Base-by-base conservation (phyloP, 2,797 vertebrate species). In the Hemibagrus guttatus region DNA sequence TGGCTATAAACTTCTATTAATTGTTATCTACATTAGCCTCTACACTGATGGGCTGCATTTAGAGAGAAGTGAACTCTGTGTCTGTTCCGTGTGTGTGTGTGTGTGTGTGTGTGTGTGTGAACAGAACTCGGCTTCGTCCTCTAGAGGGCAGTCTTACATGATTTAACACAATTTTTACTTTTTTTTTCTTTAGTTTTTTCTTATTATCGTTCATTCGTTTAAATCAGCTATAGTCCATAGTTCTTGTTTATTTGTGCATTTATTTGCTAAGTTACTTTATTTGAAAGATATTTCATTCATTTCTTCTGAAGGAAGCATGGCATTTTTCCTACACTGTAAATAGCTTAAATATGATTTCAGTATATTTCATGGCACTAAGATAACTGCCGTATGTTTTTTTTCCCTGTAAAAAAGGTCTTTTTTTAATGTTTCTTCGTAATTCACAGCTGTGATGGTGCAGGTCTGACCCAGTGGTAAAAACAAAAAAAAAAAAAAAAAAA, bases 341-440 rank as follows among this genome's bases (percentile, higher is more conserved):
- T 42, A 71, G 0, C 69, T 72, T 21, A 26, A 72, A 12, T 42
- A 26, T 12, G 13, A 72, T 46, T 46, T 46, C 19, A 42, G 19
- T 42, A 23, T 3, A 69, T 31, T 31, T 31, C 71, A n/a, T 49
- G 5, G 21, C 9, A 23, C 21, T 11, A 14, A 6, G 21, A 5
- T 6, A 0, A 39, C 71, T 6, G 42, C 13, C 12, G 2, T 6
- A 2, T 49, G 11, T 26, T 11, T 23, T 49, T 5, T 74, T 49
- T 39, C 35, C 19, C 21, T 49, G 26, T 17, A 28, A 75, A 4
- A 75, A 75, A 49, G 23, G 46, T 52, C 11, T 39, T 75, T 75
- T 75, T 42, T n/a, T 49, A 14, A 74, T 74, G 39, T 74, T 74
- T 54, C 74, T 76, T 54, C 28, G 74, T 54, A 31, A 52, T 54